Conservation (phyloP, 2,888 invertebrate species). For the Ennomos erosarius region DNA sequence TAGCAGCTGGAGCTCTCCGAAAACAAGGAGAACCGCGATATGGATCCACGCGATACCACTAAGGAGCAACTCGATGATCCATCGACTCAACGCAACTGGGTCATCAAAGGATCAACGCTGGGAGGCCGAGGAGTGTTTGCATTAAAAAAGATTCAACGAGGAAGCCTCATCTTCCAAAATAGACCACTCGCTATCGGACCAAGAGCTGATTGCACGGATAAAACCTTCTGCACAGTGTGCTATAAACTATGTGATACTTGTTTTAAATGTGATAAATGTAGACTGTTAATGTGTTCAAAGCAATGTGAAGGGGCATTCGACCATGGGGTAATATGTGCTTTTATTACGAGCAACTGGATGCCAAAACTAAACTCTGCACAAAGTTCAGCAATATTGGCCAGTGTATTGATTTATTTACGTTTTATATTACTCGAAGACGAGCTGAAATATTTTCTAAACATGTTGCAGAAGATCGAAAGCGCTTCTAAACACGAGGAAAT, state of each 20-base stretch:
- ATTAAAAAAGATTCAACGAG: conserved; percentile 84
- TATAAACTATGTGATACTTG: conserved; percentile 72
- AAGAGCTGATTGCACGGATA: conserved; percentile 78
- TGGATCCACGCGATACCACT: conserved; percentile 42
- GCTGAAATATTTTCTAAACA: conserved; percentile 71
- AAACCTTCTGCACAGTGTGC: conserved; percentile 87
- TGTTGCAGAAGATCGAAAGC: conserved; percentile 70
- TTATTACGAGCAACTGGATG: conserved; percentile 82
- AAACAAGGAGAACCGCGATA: conserved; percentile 40
- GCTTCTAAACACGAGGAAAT: conserved; percentile 76
- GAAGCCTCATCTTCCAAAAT: conserved; percentile 88
- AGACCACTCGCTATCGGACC: conserved; percentile 88
- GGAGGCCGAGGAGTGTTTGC: conserved; percentile 91
- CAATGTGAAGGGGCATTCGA: conserved; percentile 82
- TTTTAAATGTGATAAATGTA: conserved; percentile 86
- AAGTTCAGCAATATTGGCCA: conserved; percentile 47
- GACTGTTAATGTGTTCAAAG: conserved; percentile 87
- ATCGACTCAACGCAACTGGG: conserved; percentile 72
- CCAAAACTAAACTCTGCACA: conserved; percentile 46
- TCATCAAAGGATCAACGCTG: conserved; percentile 82
- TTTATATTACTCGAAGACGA: conserved; percentile 62
- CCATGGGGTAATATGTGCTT: conserved; percentile 87
- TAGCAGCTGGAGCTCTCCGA: conserved; percentile 34
- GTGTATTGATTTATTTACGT: conserved; percentile 61
- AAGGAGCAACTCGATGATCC: conserved; percentile 39